These are phyloP conservation scores for Tarsius wallacei DNA, from an alignment of 2,797 vertebrate genomes.

Conservation along the genomic window DNA sequence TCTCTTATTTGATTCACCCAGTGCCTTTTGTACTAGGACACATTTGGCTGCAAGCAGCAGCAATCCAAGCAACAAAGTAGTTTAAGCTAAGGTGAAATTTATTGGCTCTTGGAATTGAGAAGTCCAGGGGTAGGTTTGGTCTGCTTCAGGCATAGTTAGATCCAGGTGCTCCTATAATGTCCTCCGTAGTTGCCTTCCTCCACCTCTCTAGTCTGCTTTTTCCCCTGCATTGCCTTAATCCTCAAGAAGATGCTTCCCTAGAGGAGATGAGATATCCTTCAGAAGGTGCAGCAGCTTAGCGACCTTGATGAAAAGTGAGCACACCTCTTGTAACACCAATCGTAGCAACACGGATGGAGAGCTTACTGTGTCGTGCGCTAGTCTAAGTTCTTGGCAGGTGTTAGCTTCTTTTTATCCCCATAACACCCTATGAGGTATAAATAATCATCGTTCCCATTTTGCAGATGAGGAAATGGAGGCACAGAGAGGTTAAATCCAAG, in stretches of 20 bases:
- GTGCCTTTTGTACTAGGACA: not conserved
- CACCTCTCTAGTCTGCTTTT: not conserved
- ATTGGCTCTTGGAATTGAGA: not conserved
- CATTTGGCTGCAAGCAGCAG: not conserved
- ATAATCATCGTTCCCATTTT: not conserved
- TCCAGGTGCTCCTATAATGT: not conserved
- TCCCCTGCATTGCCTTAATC: not conserved
- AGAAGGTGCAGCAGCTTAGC: not conserved
- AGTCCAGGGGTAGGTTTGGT: not conserved
- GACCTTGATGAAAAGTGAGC: not conserved
- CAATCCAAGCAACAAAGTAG: not conserved
- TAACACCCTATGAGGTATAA: not conserved
- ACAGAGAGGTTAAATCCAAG: not conserved
- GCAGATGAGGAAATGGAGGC: not conserved
- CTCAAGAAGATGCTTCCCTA: not conserved
- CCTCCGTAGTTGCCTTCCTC: not conserved
- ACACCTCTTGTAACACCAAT: not conserved
- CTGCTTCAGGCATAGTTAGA: slow-evolving; percentile 31
- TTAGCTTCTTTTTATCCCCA: not conserved
- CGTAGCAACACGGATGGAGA: fast-evolving
- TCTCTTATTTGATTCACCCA: not conserved
- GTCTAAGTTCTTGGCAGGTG: not conserved
- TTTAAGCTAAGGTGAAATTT: slow-evolving; percentile 5
- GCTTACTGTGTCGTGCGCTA: not conserved
- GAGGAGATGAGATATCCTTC: not conserved